A percentile compares a stretch with the other conserved stretches of the same genome.
Evolutionary conservation across 2,888 invertebrate genomes (phyloP).

Genomic region (Anthrax anthrax): DNA sequence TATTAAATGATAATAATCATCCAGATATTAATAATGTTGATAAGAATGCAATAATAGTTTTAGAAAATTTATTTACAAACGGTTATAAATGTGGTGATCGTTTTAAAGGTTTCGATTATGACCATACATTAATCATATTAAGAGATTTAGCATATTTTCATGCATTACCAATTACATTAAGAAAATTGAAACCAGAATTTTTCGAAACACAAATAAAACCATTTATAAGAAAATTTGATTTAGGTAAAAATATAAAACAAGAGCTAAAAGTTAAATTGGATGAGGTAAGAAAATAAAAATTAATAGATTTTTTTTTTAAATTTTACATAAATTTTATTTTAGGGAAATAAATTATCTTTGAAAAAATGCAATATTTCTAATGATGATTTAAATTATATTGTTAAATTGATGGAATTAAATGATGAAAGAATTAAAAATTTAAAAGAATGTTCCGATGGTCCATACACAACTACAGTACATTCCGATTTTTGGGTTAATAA

Average conservation of each 20-base stretch:
- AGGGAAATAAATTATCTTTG: slow-evolving; percentile 6
- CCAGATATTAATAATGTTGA: slow-evolving; percentile 27
- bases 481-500: slow-evolving; percentile 48
- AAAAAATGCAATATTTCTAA: slow-evolving; percentile 8
- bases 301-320: neutral
- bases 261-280: slow-evolving; percentile 3
- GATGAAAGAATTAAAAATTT: slow-evolving; percentile 17
- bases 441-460: slow-evolving; percentile 23
- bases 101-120: slow-evolving; percentile 37
- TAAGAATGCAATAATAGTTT: slow-evolving; percentile 41
- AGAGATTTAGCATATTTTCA: slow-evolving; percentile 41
- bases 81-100: slow-evolving; percentile 40
- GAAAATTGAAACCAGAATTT: slow-evolving; percentile 33
- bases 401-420: slow-evolving; percentile 15
- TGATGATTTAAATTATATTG: slow-evolving; percentile 13
- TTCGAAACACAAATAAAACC: slow-evolving; percentile 35
- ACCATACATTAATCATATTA: slow-evolving; percentile 36
- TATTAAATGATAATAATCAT: slow-evolving; percentile 18
- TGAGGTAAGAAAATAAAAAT: slow-evolving; percentile 3
- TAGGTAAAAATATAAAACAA: slow-evolving; percentile 13
- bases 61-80: slow-evolving; percentile 40
- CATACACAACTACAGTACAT: slow-evolving; percentile 41
- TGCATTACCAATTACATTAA: slow-evolving; percentile 41
- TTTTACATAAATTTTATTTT: neutral
- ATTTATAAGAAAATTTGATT: slow-evolving; percentile 23